Conservation (phyloP, 2,797 vertebrate genomes). For the Halcyon leucocephala region DNA sequence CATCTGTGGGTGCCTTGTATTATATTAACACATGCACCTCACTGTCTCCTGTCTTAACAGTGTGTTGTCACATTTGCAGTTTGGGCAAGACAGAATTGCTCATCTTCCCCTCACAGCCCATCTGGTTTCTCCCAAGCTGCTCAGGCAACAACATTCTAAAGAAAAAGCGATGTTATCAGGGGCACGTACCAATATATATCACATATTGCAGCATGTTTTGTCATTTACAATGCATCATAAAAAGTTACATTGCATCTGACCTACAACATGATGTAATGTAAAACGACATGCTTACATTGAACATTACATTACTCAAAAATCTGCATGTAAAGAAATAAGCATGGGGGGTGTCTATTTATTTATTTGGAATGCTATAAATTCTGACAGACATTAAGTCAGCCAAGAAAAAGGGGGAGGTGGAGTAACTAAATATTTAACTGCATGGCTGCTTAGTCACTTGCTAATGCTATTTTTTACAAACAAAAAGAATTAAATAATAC, state of each 20-base stretch:
- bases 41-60: slow-evolving; percentile 70
- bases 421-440: slow-evolving; percentile 42
- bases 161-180: slow-evolving; percentile 50
- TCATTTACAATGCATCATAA: slow-evolving; percentile 61
- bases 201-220: slow-evolving; percentile 54
- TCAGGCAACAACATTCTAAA: slow-evolving; percentile 47
- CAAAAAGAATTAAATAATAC: slow-evolving; percentile 7
- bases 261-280: slow-evolving; percentile 43
- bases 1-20: slow-evolving; percentile 62
- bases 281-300: slow-evolving; percentile 52
- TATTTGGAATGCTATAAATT: slow-evolving; percentile 39
- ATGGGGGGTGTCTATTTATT: background rate
- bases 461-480: slow-evolving; percentile 31
- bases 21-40: slow-evolving; percentile 69
- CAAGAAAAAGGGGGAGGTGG: background rate
- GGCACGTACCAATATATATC: slow-evolving; percentile 38
- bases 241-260: slow-evolving; percentile 48
- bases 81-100: slow-evolving; percentile 70
- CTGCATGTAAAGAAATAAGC: slow-evolving; percentile 46
- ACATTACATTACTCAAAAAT: slow-evolving; percentile 41
- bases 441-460: slow-evolving; percentile 50
- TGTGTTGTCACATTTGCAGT: slow-evolving; percentile 69
- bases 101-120: slow-evolving; percentile 69
- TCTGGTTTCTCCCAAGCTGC: slow-evolving; percentile 72
- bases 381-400: slow-evolving; percentile 33